Percentiles rank a stretch among this genome's conserved stretches.
Evolutionary conservation across 1,140 invertebrate genomes (phyloP).

Genomic region (Epicauta chinensis): DNA sequence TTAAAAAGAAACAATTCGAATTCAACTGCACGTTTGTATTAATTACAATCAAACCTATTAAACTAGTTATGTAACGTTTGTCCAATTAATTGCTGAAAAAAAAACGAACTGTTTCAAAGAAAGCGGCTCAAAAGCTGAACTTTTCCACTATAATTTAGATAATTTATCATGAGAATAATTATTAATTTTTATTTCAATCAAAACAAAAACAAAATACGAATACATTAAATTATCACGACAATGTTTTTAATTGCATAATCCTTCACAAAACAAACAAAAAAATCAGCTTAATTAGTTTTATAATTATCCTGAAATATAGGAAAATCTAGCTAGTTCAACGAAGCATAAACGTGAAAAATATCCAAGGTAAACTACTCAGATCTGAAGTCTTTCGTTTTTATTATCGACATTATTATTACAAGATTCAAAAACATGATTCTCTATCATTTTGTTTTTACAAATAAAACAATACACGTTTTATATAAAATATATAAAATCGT

Average conservation of each 20-base stretch:
- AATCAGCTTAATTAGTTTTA: not conserved
- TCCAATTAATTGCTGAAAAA: too few species aligned
- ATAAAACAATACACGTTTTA: too few species aligned
- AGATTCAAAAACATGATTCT: too few species aligned
- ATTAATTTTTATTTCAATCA: not conserved
- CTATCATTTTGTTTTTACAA: too few species aligned
- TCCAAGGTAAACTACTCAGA: not conserved
- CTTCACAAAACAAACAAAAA: too few species aligned
- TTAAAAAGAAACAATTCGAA: not conserved
- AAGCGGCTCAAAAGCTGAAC: not conserved
- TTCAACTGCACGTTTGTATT: not conserved
- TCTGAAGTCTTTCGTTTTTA: not conserved
- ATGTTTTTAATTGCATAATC: not conserved
- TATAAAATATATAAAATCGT: too few species aligned
- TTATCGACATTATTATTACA: too few species aligned
- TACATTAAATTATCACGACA: not conserved
- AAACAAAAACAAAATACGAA: not conserved
- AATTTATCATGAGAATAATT: not conserved
- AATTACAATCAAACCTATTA: not conserved
- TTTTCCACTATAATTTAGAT: not conserved
- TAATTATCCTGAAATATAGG: not conserved
- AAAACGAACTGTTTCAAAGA: too few species aligned
- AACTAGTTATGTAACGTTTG: not conserved
- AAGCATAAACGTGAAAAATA: not conserved
- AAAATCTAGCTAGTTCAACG: not conserved